Percentiles rank a stretch among this genome's conserved stretches.
Conservation (phyloP, 2,797 vertebrate species). For the Tangara arthus region DNA sequence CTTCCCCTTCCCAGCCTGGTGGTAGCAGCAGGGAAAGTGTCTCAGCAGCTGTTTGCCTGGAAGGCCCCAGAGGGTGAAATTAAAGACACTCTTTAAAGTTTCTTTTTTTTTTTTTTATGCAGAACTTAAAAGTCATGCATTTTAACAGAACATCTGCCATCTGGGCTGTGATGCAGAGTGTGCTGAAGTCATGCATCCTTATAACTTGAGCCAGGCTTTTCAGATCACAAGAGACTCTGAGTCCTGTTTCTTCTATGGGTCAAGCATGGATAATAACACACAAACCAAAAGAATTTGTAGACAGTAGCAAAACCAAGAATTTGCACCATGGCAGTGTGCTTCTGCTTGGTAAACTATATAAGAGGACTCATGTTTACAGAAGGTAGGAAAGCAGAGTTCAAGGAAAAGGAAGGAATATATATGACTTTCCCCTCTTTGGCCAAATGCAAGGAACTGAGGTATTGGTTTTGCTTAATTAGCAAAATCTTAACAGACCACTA, state of each 20-base stretch:
- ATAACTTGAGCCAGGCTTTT: neutral
- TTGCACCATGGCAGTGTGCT: rapidly evolving
- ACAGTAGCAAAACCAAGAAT: neutral
- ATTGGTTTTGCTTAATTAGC: neutral
- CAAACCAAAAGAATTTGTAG: neutral
- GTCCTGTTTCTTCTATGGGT: neutral
- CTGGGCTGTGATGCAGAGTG: neutral
- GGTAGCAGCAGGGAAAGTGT: neutral
- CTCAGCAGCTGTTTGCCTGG: neutral
- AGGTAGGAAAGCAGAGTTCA: neutral
- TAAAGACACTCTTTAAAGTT: conserved; percentile 1
- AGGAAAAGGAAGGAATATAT: neutral
- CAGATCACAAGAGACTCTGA: neutral
- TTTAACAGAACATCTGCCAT: neutral
- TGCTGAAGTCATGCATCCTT: neutral
- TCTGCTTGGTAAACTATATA: neutral
- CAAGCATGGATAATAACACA: neutral
- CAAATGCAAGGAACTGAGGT: neutral
- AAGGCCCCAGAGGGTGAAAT: conserved; percentile 20
- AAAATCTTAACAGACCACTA: neutral
- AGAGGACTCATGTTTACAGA: neutral
- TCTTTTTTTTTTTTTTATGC: neutral
- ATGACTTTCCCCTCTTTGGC: neutral
- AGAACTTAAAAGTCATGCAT: neutral
- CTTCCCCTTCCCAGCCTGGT: neutral